Evolutionary conservation across 2,113 vertebrate species (phyloP).

Genomic region (Corythornis madagascariensis): DNA sequence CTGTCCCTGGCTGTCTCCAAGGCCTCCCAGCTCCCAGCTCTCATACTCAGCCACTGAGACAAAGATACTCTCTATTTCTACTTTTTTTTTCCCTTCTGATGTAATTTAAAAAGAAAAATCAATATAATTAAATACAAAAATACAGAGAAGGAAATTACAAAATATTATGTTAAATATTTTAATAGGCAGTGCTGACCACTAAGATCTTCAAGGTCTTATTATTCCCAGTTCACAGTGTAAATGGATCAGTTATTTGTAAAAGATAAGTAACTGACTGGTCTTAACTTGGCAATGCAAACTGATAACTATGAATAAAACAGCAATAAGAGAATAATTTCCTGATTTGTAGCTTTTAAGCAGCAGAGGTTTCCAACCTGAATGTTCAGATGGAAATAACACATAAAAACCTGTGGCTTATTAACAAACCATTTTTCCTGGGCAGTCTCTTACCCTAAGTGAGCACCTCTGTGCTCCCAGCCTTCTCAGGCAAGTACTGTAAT

Average conservation of each 20-base stretch:
- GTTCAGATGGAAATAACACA: not conserved
- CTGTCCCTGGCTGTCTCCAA: not conserved
- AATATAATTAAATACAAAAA: slow-evolving; percentile 37
- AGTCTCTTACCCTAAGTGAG: not conserved
- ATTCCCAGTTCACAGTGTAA: not conserved
- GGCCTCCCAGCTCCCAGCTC: not conserved
- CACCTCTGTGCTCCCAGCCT: not conserved
- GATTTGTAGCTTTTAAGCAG: not conserved
- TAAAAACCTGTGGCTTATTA: not conserved
- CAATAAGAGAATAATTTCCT: not conserved
- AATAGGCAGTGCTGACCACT: slow-evolving; percentile 11
- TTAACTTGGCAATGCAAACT: not conserved
- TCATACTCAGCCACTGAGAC: not conserved
- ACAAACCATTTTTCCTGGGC: not conserved
- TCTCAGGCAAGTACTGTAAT: not conserved
- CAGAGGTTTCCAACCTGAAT: not conserved
- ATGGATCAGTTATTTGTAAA: not conserved
- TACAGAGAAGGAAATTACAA: slow-evolving; percentile 27
- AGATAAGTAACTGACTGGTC: not conserved
- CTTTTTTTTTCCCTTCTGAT: not conserved
- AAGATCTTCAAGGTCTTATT: slow-evolving; percentile 40
- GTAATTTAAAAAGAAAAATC: slow-evolving; percentile 46
- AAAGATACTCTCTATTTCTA: not conserved
- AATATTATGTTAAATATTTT: slow-evolving; percentile 60
- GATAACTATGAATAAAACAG: not conserved